Conservation (phyloP, 2,113 vertebrate species). For the Osmerus mordax region DNA sequence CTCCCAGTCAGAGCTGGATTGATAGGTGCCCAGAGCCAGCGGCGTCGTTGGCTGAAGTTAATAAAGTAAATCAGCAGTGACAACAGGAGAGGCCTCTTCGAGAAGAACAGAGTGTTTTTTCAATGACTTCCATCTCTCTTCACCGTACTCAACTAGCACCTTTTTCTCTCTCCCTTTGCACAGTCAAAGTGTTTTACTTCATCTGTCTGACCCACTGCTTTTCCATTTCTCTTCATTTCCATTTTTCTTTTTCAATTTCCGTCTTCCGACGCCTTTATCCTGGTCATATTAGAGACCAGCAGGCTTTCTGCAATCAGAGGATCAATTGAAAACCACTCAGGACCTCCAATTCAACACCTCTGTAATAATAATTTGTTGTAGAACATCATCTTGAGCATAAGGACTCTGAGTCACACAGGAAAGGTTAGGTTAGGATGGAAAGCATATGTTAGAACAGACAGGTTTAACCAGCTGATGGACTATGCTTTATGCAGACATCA, state of each 20-base stretch:
- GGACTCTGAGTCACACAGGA: no score
- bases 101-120: conserved; percentile 21
- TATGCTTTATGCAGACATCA: no score
- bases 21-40: not conserved
- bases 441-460: no score
- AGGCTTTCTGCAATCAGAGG: conserved; percentile 70
- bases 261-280: conserved; percentile 81
- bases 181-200: conserved; percentile 40
- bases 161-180: conserved; percentile 19
- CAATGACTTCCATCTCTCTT: conserved; percentile 16
- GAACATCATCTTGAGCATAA: no score
- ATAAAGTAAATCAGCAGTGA: not conserved
- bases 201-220: conserved; percentile 34
- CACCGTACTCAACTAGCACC: conserved; percentile 29
- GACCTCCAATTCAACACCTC: conserved; percentile 54
- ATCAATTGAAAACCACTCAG: conserved; percentile 72
- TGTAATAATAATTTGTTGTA: conserved; percentile 53
- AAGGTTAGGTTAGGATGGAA: no score
- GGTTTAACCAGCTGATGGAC: no score
- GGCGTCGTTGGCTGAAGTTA: not conserved
- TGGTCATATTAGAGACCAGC: conserved; percentile 73
- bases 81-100: not conserved
- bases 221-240: conserved; percentile 77
- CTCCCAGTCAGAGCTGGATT: not conserved
- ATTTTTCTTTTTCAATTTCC: conserved; percentile 83